Evolutionary conservation across 2,797 vertebrate species (phyloP).

Genomic region (Syngnathus acus): DNA sequence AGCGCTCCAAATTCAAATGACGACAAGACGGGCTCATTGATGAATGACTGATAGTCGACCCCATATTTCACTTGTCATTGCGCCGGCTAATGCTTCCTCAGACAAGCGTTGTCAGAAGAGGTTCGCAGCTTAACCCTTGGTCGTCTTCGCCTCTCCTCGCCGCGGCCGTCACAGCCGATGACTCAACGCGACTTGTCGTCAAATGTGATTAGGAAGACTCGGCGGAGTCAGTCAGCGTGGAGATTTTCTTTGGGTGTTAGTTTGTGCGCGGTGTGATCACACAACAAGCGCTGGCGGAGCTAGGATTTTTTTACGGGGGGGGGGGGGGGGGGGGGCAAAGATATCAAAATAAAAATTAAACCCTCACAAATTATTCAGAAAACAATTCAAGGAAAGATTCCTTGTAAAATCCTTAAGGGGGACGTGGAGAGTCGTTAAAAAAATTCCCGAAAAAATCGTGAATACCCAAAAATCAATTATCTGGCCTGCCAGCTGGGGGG

Average conservation of each 20-base stretch:
- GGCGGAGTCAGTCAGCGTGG: constrained; percentile 6
- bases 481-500: too few species aligned
- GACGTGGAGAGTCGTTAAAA: too few species aligned
- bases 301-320: too few species aligned
- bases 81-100: constrained; percentile 54
- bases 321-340: too few species aligned
- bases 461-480: too few species aligned
- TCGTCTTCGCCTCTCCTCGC: constrained; percentile 40
- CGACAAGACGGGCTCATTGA: constrained; percentile 65
- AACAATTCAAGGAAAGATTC: too few species aligned
- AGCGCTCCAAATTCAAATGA: constrained; percentile 63
- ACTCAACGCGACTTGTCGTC: constrained; percentile 39
- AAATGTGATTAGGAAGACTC: constrained; percentile 44
- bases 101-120: constrained; percentile 63
- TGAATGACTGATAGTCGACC: constrained; percentile 70
- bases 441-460: too few species aligned
- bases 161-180: constrained; percentile 38
- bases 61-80: constrained; percentile 68
- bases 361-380: too few species aligned
- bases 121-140: constrained; percentile 63
- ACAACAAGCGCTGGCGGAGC: background rate
- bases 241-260: background rate
- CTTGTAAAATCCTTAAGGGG: too few species aligned
- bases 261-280: background rate
- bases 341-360: too few species aligned